Evolutionary conservation across 2,797 vertebrate species (phyloP), one percentile per base, ranked within the genome.

Genomic region (Etheostoma perlongum): DNA sequence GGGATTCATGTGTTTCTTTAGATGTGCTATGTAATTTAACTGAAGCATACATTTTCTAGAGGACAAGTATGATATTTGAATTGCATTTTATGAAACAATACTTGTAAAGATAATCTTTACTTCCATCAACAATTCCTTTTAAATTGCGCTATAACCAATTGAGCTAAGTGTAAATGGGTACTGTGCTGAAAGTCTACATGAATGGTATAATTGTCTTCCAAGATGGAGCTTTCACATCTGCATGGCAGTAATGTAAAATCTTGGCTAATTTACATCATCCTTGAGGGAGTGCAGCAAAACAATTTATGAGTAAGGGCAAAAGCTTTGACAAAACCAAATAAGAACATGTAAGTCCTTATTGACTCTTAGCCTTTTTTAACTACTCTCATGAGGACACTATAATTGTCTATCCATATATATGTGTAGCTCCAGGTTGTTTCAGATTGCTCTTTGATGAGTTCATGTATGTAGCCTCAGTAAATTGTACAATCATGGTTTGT

Each of bases 311-410:
- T 52, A 85, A 91, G 71, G 83, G 74, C 57, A 78, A 90, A 92
- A 67, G 78, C 87, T 83, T 91, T 88, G 88, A 89, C 84, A 80
- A 89, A 88, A 81, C 79, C 88, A 91, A 90, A 93, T 91, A 93
- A 88, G 90, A 94, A 91, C 90, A 92, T 88, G 86, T 88, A 86
- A 87, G 79, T 92, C 91, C 92, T 94, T 95, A 95, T 90, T 90
- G 92, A 94, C 92, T 92, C 87, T 89, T 92, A 87, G 78, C 85
- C 83, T 84, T 87, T 93, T 92, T 94, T 95, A 95, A 95, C 91
- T 90, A 89, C 93, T 93, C 89, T 93, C 90, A 83, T 81, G 88
- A 91, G 85, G 83, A 90, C 57, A 77, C 78, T 62, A 68, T 92
- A 91, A 94, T 94, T 92, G 89, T 94, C 92, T 91, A 7, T 78